Conservation (phyloP, 2,888 invertebrate species). For the Polietes domitor region DNA sequence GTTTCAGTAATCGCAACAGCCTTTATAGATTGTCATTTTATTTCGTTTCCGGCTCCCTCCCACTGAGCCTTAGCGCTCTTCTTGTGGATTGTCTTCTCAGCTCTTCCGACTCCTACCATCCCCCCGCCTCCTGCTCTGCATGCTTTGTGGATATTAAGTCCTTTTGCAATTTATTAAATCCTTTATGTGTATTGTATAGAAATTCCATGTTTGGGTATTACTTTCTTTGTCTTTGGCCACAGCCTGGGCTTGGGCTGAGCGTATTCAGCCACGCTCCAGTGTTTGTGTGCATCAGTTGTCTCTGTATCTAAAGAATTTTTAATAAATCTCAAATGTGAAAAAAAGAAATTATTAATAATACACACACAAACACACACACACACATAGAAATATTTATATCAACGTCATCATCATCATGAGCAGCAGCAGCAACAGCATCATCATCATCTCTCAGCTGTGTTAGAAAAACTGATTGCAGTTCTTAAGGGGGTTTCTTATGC, state of each 20-base stretch:
- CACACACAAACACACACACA: background rate
- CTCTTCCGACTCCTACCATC: too few species aligned
- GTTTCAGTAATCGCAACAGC: slow-evolving; percentile 35
- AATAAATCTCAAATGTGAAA: slow-evolving; percentile 79
- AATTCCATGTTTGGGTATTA: slow-evolving; percentile 66
- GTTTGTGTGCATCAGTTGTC: slow-evolving; percentile 36
- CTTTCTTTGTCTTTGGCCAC: slow-evolving; percentile 61
- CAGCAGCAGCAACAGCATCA: slow-evolving; percentile 2
- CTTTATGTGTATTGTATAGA: slow-evolving; percentile 62
- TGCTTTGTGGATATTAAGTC: slow-evolving; percentile 59
- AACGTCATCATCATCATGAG: background rate
- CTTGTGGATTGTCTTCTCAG: slow-evolving; percentile 37
- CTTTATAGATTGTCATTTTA: slow-evolving; percentile 60
- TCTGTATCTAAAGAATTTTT: slow-evolving; percentile 77
- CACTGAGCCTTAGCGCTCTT: slow-evolving; percentile 21
- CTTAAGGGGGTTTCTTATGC: slow-evolving; percentile 67
- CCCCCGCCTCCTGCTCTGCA: slow-evolving; percentile 26
- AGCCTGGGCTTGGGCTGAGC: background rate
- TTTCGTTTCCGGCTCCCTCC: slow-evolving; percentile 19
- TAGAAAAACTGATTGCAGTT: slow-evolving; percentile 67
- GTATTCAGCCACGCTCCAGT: background rate
- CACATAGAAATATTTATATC: slow-evolving; percentile 56
- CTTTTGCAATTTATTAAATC: slow-evolving; percentile 67
- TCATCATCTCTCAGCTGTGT: slow-evolving; percentile 42
- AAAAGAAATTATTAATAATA: slow-evolving; percentile 46